These are phyloP conservation scores for Trichogramma pretiosum DNA, from an alignment of 1,140 invertebrate species.

Conservation along the genomic window DNA sequence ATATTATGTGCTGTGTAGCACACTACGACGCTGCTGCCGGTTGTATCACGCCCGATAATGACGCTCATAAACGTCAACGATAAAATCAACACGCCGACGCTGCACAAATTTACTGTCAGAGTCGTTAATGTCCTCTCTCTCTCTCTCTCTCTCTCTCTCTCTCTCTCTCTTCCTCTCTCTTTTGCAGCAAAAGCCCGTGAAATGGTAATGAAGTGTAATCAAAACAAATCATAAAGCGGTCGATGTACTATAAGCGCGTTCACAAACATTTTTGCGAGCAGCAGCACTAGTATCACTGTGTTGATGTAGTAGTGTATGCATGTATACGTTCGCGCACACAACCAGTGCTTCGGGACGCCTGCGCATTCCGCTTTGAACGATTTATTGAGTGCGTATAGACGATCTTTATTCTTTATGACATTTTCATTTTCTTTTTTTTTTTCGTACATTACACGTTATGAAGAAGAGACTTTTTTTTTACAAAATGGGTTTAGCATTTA, in stretches of 20 bases:
- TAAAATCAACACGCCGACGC: slow-evolving; percentile 42
- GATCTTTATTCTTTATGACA: too few species aligned
- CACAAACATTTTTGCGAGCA: not conserved
- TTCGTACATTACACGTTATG: too few species aligned
- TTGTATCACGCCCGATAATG: slow-evolving; percentile 36
- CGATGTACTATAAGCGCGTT: slow-evolving; percentile 10
- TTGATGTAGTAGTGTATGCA: too few species aligned
- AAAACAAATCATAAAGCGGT: slow-evolving; percentile 42
- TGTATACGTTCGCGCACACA: too few species aligned
- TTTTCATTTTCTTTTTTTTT: too few species aligned
- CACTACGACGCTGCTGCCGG: slow-evolving; percentile 28
- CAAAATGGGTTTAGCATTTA: too few species aligned
- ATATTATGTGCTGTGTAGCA: slow-evolving; percentile 34
- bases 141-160: slow-evolving; percentile 4
- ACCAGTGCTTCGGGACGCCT: not conserved
- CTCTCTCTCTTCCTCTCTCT: not conserved
- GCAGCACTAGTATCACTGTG: too few species aligned
- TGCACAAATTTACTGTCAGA: slow-evolving; percentile 42
- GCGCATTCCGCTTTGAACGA: not conserved
- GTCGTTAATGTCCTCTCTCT: too few species aligned
- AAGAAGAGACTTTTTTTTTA: too few species aligned
- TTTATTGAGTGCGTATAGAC: too few species aligned
- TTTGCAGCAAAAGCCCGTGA: slow-evolving; percentile 36
- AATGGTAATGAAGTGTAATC: slow-evolving; percentile 43
- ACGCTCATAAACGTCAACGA: slow-evolving; percentile 45